These are phyloP conservation scores for Xanthorhoe designata DNA, from an alignment of 2,888 invertebrate genomes.

Conservation along the genomic window DNA sequence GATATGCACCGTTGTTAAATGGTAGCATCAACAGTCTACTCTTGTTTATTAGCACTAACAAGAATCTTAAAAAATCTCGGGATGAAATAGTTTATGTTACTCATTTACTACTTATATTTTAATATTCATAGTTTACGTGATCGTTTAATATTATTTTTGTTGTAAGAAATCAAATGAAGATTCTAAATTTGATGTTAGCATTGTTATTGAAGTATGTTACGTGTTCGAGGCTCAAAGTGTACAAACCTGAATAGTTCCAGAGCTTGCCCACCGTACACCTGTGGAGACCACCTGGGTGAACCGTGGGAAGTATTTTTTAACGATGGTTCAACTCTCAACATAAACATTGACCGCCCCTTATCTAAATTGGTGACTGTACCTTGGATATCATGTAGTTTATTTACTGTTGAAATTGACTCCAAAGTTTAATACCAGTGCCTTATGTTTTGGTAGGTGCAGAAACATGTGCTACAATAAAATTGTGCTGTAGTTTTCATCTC, in stretches of 20 bases:
- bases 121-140: slow-evolving; percentile 46
- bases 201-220: slow-evolving; percentile 9
- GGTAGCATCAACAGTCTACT: background rate
- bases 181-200: slow-evolving; percentile 19
- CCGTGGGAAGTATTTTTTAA: too few relatives aligned
- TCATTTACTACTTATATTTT: slow-evolving; percentile 35
- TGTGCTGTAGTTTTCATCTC: background rate
- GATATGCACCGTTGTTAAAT: background rate
- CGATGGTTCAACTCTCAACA: too few relatives aligned
- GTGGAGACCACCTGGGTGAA: too few relatives aligned
- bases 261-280: too few relatives aligned
- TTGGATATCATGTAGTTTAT: slow-evolving; percentile 28
- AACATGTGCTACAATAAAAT: background rate
- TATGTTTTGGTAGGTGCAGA: slow-evolving; percentile 30
- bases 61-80: slow-evolving; percentile 17
- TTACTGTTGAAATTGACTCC: slow-evolving; percentile 19
- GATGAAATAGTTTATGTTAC: slow-evolving; percentile 46
- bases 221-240: slow-evolving; percentile 47
- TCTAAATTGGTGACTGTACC: too few relatives aligned
- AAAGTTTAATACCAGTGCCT: slow-evolving; percentile 45
- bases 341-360: too few relatives aligned
- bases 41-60: background rate
- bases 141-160: slow-evolving; percentile 45
- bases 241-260: slow-evolving; percentile 47
- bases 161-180: slow-evolving; percentile 48